Evolutionary conservation across 2,797 vertebrate genomes (phyloP).

Genomic region (Ispidina lecontei): DNA sequence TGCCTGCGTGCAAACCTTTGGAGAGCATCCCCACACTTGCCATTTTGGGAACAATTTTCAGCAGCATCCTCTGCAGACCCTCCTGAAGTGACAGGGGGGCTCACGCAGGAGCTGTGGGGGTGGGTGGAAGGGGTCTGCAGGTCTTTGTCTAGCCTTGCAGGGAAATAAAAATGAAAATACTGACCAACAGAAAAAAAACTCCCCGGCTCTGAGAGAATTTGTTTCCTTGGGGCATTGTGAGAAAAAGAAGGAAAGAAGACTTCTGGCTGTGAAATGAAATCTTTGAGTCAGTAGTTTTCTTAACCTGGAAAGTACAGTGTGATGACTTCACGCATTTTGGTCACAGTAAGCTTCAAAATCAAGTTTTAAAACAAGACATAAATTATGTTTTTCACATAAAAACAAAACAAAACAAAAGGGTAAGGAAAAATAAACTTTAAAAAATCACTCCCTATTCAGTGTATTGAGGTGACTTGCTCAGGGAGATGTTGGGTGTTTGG

Average conservation of each 20-base stretch:
- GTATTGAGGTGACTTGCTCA: not conserved
- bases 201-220: not conserved
- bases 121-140: fast-evolving
- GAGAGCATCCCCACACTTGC: not conserved
- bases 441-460: not conserved
- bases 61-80: not conserved
- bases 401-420: not conserved
- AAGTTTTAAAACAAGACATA: not conserved
- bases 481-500: not conserved
- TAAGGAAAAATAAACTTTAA: not conserved
- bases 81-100: not conserved
- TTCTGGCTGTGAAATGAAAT: not conserved
- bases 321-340: not conserved
- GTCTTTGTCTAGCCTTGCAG: not conserved
- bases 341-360: not conserved
- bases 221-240: not conserved
- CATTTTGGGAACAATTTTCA: not conserved
- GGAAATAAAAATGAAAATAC: not conserved
- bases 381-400: not conserved
- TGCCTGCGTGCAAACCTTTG: not conserved
- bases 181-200: not conserved
- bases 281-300: not conserved
- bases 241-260: not conserved
- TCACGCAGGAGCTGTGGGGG: fast-evolving
- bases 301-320: not conserved